phyloP scores from a whole-genome alignment of 2,113 vertebrate genomes.

The Corythoichthys intestinalis region DNA sequence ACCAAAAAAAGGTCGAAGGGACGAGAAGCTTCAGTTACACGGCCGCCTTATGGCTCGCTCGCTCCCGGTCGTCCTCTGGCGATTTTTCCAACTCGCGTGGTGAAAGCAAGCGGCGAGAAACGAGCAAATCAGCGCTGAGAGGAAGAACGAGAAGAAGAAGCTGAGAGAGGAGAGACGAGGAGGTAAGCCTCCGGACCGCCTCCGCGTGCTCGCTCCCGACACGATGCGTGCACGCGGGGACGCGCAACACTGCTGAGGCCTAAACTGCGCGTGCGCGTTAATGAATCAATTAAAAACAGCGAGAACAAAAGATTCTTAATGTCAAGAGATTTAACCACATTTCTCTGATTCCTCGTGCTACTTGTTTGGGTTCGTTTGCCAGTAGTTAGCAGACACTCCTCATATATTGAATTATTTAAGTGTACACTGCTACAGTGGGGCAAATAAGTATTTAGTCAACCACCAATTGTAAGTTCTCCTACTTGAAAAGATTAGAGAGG shows the following conservation, averaged over 20 bases:
- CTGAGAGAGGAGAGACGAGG: conserved; percentile 36
- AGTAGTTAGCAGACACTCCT: background rate
- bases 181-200: conserved; percentile 69
- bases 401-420: too few relatives aligned
- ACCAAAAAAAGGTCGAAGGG: background rate
- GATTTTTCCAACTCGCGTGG: conserved; percentile 60
- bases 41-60: conserved; percentile 53
- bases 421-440: too few relatives aligned
- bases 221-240: conserved; percentile 45
- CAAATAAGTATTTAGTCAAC: too few relatives aligned
- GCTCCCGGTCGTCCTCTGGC: conserved; percentile 66
- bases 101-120: conserved; percentile 67
- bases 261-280: background rate
- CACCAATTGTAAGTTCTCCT: too few relatives aligned
- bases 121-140: conserved; percentile 58
- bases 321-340: too few relatives aligned
- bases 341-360: background rate
- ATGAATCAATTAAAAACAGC: background rate
- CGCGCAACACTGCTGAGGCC: background rate
- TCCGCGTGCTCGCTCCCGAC: conserved; percentile 71
- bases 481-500: too few relatives aligned
- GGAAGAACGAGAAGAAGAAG: conserved; percentile 61
- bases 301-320: background rate
- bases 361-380: background rate
- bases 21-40: conserved; percentile 46